Conservation (phyloP, 2,113 vertebrate species). For the Plecotus auritus region DNA sequence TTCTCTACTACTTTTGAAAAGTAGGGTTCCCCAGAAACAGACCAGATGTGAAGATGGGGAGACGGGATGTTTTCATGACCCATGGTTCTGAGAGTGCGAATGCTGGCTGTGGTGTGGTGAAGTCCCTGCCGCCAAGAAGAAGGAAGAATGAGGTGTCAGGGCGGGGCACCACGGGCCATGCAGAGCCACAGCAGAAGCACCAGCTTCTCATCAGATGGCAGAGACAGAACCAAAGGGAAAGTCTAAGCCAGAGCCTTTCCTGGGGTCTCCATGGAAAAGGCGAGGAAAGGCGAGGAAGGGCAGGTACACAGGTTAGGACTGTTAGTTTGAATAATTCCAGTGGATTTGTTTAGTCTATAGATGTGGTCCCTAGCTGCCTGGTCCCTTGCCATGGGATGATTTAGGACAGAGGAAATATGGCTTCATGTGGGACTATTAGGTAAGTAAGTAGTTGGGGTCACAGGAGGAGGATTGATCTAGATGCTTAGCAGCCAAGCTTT, state of each 20-base stretch:
- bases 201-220: background rate
- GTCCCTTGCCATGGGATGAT: too few species aligned
- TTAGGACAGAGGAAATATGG: background rate
- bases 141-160: background rate
- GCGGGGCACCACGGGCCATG: background rate
- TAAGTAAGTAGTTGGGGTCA: background rate
- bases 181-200: background rate
- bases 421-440: background rate
- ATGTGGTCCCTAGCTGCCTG: background rate
- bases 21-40: background rate
- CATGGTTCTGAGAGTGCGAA: background rate
- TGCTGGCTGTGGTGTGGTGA: too few species aligned
- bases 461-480: background rate
- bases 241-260: background rate
- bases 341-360: background rate
- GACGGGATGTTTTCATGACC: background rate
- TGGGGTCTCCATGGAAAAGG: background rate
- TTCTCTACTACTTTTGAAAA: background rate
- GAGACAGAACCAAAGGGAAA: background rate
- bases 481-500: background rate
- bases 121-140: background rate
- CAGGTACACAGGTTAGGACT: background rate
- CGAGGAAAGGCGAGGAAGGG: background rate
- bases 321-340: background rate
- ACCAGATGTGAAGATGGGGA: background rate